Conservation (phyloP, 2,797 vertebrate genomes). For the Cichlasoma orientale region DNA sequence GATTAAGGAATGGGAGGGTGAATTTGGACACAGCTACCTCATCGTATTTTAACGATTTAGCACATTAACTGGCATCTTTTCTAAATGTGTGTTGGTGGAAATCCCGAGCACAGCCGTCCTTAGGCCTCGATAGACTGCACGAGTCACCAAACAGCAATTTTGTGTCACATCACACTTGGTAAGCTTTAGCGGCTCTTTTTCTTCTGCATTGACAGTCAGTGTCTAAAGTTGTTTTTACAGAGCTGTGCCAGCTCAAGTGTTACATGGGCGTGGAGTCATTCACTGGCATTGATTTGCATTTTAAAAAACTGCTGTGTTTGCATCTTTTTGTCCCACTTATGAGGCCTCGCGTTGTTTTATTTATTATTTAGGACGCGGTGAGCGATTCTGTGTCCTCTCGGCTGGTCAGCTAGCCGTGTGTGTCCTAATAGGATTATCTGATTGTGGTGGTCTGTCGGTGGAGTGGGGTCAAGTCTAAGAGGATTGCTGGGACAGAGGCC, state of each 20-base stretch:
- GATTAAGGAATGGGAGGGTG: neutral
- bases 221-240: neutral
- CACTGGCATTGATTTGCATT: constrained; percentile 6
- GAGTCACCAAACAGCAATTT: neutral
- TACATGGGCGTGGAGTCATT: neutral
- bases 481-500: constrained; percentile 57
- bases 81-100: neutral
- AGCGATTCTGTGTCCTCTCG: constrained; percentile 10
- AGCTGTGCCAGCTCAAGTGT: constrained; percentile 1
- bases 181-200: neutral
- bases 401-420: constrained; percentile 20
- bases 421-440: constrained; percentile 64
- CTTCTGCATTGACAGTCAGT: neutral
- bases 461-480: constrained; percentile 62
- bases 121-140: neutral
- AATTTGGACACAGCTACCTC: neutral
- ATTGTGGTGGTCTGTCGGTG: constrained; percentile 28
- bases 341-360: neutral
- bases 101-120: neutral
- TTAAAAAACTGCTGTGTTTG: neutral
- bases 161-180: neutral
- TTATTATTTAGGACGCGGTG: neutral
- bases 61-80: neutral
- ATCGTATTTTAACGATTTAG: neutral
- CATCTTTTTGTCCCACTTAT: neutral